These are phyloP conservation scores for Archocentrus centrarchus DNA, from an alignment of 2,113 vertebrate species.

Conservation along the genomic window DNA sequence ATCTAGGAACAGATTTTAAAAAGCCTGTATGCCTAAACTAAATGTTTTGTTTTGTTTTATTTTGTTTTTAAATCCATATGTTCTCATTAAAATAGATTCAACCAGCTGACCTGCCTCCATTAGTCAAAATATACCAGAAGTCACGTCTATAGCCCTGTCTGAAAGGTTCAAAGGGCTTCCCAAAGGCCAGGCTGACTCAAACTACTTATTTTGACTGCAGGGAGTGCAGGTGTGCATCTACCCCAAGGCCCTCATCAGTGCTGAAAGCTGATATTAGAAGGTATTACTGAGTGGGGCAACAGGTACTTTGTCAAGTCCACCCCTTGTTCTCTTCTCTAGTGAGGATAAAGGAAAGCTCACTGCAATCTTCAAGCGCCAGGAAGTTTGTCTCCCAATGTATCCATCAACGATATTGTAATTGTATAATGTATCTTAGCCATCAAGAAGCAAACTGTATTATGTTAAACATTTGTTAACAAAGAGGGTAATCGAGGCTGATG, in stretches of 20 bases:
- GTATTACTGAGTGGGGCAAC: conserved; percentile 66
- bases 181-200: conserved; percentile 52
- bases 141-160: conserved; percentile 29
- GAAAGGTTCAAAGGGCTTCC: conserved; percentile 56
- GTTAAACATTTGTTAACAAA: neutral
- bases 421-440: neutral
- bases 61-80: neutral
- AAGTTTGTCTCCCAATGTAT: conserved; percentile 31
- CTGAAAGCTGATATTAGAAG: conserved; percentile 75
- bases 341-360: conserved; percentile 22
- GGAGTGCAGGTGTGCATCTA: conserved; percentile 74
- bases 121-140: conserved; percentile 40
- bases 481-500: neutral
- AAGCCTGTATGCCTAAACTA: neutral
- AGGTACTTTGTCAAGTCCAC: conserved; percentile 63
- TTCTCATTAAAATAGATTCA: neutral
- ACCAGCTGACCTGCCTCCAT: neutral
- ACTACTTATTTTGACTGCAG: conserved; percentile 57
- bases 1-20: neutral
- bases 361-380: neutral
- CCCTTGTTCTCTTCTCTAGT: conserved; percentile 39
- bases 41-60: neutral
- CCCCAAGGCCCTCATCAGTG: conserved; percentile 52
- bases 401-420: conserved; percentile 6
- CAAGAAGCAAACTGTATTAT: neutral